Base-by-base conservation (phyloP, 37 sponge, comb jelly and placozoan species). In the Halichondria panicea region DNA sequence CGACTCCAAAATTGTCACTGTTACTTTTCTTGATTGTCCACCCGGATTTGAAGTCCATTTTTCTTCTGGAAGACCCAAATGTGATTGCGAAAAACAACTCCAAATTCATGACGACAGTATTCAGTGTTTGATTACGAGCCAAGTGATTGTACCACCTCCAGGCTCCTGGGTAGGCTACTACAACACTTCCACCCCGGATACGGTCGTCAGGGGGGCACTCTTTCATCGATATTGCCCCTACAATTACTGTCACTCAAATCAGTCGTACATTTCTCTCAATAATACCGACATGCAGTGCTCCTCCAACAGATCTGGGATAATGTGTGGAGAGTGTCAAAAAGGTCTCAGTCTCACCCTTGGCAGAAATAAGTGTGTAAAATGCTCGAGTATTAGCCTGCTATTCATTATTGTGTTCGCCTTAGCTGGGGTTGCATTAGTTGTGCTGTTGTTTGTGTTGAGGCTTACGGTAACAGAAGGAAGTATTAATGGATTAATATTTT, bases 401-500 rank as follows among this genome's bases (percentile, higher is more conserved):
- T 3, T 77, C 3, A 13, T 64, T 19, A 24, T 53, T 19, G 38
- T 43, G 4, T 48, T 66, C 45, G 54, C 37, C 19, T 40, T 77
- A 48, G 7, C 37, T 52, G 78, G 78, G 18, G 15, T 77, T 19
- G 54, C 34, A 34, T 33, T 77, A 19, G 67, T 77, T 58, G 19
- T 21, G 7, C 6, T 12, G 60, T n/a, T 58, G 6, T 25, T 58
- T 7, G 27, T 58, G 19, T 27, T 58, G 6, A 58, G n/a, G 27
- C 8, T 58, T 7, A 58, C 60, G 8, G 60, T 58, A 24, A 7
- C 60, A 7, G 60, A 12, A 24, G 60, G 60, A 24, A 58, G 35
- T 28, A 31, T 72, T 6, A 72, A 72, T 72, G 74, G 58, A 32
- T 9, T 72, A 3, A 55, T 72, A 9, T 54, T 72, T 5, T 72